Percentiles rank a stretch among this genome's conserved stretches.
Conservation (phyloP, 2,113 vertebrate species). For the Penelope pileata region DNA sequence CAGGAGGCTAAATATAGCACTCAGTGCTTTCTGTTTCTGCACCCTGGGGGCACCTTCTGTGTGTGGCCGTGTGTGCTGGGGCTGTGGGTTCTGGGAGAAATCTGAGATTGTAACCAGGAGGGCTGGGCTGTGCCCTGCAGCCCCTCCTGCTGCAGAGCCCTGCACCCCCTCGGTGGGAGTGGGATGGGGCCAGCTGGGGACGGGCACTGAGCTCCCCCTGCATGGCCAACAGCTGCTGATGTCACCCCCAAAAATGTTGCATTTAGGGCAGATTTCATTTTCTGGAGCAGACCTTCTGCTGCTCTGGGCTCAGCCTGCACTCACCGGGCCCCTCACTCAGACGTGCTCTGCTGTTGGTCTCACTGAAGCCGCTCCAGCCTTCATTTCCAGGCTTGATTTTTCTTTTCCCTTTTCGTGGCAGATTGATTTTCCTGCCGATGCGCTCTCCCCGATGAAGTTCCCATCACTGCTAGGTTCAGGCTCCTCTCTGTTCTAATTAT, state of each 20-base stretch:
- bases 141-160: neutral
- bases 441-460: slow-evolving; percentile 28
- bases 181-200: neutral
- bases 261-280: slow-evolving; percentile 33
- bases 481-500: slow-evolving; percentile 65
- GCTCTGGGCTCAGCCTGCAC: slow-evolving; percentile 13
- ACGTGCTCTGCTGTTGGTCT: neutral
- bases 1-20: neutral
- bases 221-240: neutral
- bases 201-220: neutral
- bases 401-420: neutral
- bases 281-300: neutral
- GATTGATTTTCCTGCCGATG: slow-evolving; percentile 56
- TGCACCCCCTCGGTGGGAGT: neutral
- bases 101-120: neutral
- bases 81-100: neutral
- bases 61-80: neutral
- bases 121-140: neutral
- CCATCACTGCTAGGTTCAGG: neutral
- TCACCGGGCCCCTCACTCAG: neutral
- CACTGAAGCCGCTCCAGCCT: neutral
- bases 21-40: neutral
- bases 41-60: fast-evolving
- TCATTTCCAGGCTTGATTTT: neutral
- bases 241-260: neutral